Evolutionary conservation across 2,113 vertebrate genomes (phyloP).

Genomic region (Silurus asotus): DNA sequence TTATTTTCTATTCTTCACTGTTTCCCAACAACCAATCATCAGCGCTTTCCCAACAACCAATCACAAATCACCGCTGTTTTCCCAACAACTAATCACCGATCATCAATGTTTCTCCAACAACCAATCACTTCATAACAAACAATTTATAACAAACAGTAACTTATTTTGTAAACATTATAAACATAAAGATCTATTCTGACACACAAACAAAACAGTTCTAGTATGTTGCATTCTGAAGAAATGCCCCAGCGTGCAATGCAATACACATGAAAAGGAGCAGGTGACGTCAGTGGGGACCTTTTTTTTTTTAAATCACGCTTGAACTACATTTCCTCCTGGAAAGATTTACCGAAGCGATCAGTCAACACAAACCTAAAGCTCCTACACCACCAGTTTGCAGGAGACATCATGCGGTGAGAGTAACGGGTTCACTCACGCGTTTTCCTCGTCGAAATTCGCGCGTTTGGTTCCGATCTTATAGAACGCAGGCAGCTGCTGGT

Average conservation of each 20-base stretch:
- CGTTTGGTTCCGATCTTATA: slow-evolving; percentile 98
- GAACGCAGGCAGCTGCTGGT: slow-evolving; percentile 92
- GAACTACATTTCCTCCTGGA: not conserved
- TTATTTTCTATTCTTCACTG: no score
- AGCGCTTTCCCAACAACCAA: no score
- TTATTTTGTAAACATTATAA: no score
- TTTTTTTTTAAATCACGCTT: not conserved
- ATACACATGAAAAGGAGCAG: not conserved
- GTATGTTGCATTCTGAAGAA: no score
- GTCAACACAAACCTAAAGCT: not conserved
- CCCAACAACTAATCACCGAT: no score
- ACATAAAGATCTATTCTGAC: no score
- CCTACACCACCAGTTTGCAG: not conserved
- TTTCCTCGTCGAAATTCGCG: slow-evolving; percentile 97
- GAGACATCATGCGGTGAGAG: not conserved
- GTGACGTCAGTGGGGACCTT: not conserved
- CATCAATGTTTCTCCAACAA: no score
- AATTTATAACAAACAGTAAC: no score
- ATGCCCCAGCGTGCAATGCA: not conserved
- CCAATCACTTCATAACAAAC: no score
- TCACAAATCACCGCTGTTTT: no score
- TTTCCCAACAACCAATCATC: no score
- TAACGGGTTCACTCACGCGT: slow-evolving; percentile 74
- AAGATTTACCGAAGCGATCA: not conserved
- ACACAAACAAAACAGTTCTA: no score